Evolutionary conservation across 2,113 vertebrate species (phyloP), one percentile per base, ranked within the genome.

Genomic region (Callipepla californica): DNA sequence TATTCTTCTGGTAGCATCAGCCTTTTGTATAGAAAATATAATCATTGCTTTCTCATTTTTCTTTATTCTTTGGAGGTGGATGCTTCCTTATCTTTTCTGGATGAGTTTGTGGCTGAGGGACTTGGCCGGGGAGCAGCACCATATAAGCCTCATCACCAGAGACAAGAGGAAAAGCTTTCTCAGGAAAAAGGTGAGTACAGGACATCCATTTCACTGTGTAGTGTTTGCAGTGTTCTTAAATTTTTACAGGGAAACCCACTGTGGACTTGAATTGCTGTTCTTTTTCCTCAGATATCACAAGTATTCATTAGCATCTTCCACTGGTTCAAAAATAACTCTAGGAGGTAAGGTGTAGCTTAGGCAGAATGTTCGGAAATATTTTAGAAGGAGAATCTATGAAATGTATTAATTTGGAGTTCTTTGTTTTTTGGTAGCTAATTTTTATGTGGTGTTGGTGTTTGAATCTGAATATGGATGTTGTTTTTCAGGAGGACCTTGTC

Each of bases 61-160:
- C 45, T 79, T 59, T 70, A 94, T 87, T 80, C 30, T 89, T 42
- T 84, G 16, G 90, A 99, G 99, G 98, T 99, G 44, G 99, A 99
- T 98, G 98, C 98, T 73, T 99, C 99, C 19, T 97, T 99, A 83
- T 99, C 99, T 63, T 99, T 99, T 95, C 96, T 99, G 97, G 99
- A 99, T 97, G 98, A 97, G 34, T 99, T 98, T 96, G 99, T 99
- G 95, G 99, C 98, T 13, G 99, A 99, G 91, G 98, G 98, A 51
- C 97, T 99, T 90, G 97, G 97, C 76, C 94, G 78, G 25, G 99
- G 99, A 30, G 98, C 98, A 34, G 98, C 98, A 76, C 99, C 99
- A 0, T 99, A 99, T 80, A 99, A 99, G 67, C 98, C 99, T 89
- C 98, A 98, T 38, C 99, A 99, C 93, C 99, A 99, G 93, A 98